Percentiles rank a stretch among this genome's conserved stretches.
phyloP scores from a whole-genome alignment of 2,797 vertebrate genomes.

The Tinamus major region DNA sequence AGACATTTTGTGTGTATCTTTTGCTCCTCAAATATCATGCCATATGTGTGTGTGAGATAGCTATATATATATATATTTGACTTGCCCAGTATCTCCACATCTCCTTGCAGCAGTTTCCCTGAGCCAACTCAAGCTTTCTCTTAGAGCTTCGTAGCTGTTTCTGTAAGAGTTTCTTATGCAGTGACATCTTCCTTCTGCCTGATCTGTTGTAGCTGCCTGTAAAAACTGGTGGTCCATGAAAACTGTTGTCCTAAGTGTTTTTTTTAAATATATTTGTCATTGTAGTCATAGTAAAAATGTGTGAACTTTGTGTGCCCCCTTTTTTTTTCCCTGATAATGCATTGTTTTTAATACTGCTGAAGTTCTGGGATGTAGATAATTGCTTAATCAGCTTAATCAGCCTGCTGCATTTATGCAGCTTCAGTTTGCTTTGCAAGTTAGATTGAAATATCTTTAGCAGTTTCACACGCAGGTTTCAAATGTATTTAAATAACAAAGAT shows the following conservation, averaged over 20 bases:
- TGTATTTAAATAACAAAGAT: constrained; percentile 23
- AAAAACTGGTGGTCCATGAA: neutral
- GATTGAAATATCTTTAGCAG: constrained; percentile 20
- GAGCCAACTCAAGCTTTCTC: neutral
- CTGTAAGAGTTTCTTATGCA: neutral
- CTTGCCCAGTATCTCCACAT: neutral
- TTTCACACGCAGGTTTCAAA: constrained; percentile 44
- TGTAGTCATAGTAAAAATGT: neutral
- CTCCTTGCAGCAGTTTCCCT: neutral
- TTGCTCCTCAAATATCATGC: neutral
- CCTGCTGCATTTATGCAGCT: neutral
- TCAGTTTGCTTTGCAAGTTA: constrained; percentile 47
- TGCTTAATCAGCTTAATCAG: neutral
- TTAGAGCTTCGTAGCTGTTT: neutral
- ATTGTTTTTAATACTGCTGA: neutral
- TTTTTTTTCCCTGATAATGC: neutral
- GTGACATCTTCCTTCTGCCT: neutral
- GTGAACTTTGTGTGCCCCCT: neutral
- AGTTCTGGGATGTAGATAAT: neutral
- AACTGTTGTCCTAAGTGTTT: neutral
- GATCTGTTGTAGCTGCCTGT: neutral
- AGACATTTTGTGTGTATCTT: neutral
- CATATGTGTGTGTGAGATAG: neutral
- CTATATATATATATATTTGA: neutral
- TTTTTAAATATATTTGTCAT: neutral